Base-by-base conservation (phyloP, 2,113 vertebrate species). In the Tenebrosternarchus preto region DNA sequence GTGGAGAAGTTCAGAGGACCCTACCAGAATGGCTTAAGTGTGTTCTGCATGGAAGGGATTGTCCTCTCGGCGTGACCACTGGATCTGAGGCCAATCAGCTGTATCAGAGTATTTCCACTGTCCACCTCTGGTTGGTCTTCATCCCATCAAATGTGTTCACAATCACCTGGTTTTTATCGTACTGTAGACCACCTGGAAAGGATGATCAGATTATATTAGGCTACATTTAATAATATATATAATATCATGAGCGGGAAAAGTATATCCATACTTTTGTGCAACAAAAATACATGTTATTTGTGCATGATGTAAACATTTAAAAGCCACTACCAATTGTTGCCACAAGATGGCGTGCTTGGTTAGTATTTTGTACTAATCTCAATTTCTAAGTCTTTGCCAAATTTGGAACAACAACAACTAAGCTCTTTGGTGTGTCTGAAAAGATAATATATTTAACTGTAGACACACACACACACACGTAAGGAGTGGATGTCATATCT, bases 91-190 rank as follows among this genome's bases (percentile, higher is more conserved):
- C 8, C 55, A 11, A 20, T 73, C 25, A 11, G 43, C 27, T 6
- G 5, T 0, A 56, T 94, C 89, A 98, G 0, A 97, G 87, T 50
- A 97, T 86, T 71, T 96, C 91, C 9, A 97, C 71, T 24, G 93
- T 93, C 98, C 98, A 99, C 53, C 90, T 91, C 84, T 99, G 98
- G 0, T 84, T 93, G 60, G 85, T 5, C 87, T 94, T 96, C 0
- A 86, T 93, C 72, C 95, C 90, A 0, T 86, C 92, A 63, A 92
- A 89, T 0, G 90, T 89, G 88, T 95, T 97, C 77, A 99, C 93
- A 76, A 99, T 92, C 4, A 98, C 90, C 53, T 96, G 96, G 83
- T 94, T 93, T 0, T 93, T 94, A 82, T 98, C 96, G 4, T 96
- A 98, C 24, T 97, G 96, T 2, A 91, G 72, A 0, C 98, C 97